phyloP scores from a whole-genome alignment of 2,888 invertebrate genomes.

The Eudasyphora cyanicolor region DNA sequence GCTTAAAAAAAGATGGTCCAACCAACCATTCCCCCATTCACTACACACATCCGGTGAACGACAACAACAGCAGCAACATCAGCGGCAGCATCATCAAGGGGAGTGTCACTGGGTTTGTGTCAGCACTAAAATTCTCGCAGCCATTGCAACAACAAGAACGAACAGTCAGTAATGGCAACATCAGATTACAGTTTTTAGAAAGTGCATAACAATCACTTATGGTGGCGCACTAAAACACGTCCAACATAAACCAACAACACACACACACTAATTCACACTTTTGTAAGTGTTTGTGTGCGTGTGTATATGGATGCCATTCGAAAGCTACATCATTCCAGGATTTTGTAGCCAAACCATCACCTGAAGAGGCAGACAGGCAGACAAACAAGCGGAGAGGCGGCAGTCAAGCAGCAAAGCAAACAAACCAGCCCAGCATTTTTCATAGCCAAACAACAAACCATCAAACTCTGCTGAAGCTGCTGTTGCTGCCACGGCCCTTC shows the following conservation, averaged over 20 bases:
- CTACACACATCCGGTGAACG: slow-evolving; percentile 21
- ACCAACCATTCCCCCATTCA: slow-evolving; percentile 14
- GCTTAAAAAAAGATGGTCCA: slow-evolving; percentile 34
- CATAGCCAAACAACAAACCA: slow-evolving; percentile 49
- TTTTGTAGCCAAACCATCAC: not conserved
- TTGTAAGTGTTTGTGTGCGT: not conserved
- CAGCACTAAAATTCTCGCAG: slow-evolving; percentile 6
- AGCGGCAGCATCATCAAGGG: too few relatives aligned
- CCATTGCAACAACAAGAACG: not conserved
- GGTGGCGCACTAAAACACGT: slow-evolving; percentile 53
- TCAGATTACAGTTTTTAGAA: slow-evolving; percentile 42
- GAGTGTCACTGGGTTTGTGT: too few relatives aligned
- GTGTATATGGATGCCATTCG: slow-evolving; percentile 26
- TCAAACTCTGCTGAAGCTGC: slow-evolving; percentile 46
- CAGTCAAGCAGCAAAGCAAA: too few relatives aligned
- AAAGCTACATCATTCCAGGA: slow-evolving; percentile 33
- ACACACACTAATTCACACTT: not conserved
- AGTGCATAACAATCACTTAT: slow-evolving; percentile 44
- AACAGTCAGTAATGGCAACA: slow-evolving; percentile 2
- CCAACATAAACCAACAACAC: slow-evolving; percentile 40
- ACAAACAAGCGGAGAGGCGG: too few relatives aligned
- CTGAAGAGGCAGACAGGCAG: not conserved
- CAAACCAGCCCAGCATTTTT: slow-evolving; percentile 33
- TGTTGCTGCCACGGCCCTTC: too few relatives aligned
- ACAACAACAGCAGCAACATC: slow-evolving; percentile 26